A percentile compares a stretch with the other conserved stretches of the same genome.
phyloP scores from a whole-genome alignment of 2,113 vertebrate species.

The Atherinomorus stipes region DNA sequence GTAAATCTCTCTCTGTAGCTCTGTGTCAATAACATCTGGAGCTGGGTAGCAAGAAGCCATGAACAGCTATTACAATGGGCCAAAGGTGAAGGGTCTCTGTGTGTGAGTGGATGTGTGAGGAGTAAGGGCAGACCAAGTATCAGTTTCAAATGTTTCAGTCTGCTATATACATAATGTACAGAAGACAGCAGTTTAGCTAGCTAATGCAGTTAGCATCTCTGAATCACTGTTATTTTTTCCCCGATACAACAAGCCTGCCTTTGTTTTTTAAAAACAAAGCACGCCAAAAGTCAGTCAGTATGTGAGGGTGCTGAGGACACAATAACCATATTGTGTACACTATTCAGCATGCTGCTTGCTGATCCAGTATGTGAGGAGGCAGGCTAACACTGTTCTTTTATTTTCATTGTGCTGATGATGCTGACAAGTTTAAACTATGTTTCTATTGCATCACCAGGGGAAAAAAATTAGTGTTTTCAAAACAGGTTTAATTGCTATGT shows the following conservation, averaged over 20 bases:
- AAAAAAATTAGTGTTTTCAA: background rate
- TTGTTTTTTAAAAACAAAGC: constrained; percentile 57
- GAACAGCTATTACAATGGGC: constrained; percentile 61
- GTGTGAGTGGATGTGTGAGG: constrained; percentile 5
- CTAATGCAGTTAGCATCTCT: constrained; percentile 26
- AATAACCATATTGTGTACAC: constrained; percentile 59
- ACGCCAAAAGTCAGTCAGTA: constrained; percentile 39
- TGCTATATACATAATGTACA: background rate
- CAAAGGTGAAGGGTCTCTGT: constrained; percentile 65
- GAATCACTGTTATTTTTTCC: constrained; percentile 54
- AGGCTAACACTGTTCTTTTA: background rate
- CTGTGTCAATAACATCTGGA: constrained; percentile 77
- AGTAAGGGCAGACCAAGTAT: background rate
- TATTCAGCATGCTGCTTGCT: constrained; percentile 27
- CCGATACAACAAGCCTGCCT: constrained; percentile 50
- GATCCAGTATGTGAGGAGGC: constrained; percentile 18
- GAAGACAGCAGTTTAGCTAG: constrained; percentile 4
- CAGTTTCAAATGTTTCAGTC: background rate
- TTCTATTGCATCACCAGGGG: constrained; percentile 4
- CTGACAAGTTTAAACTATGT: constrained; percentile 7
- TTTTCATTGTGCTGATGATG: constrained; percentile 8
- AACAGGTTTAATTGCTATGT: constrained; percentile 5
- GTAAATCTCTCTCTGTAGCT: constrained; percentile 41
- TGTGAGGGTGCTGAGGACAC: constrained; percentile 35
- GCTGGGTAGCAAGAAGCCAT: constrained; percentile 53